Evolutionary conservation across 2,113 vertebrate genomes (phyloP).

Genomic region (Rousettus leschenaultii): DNA sequence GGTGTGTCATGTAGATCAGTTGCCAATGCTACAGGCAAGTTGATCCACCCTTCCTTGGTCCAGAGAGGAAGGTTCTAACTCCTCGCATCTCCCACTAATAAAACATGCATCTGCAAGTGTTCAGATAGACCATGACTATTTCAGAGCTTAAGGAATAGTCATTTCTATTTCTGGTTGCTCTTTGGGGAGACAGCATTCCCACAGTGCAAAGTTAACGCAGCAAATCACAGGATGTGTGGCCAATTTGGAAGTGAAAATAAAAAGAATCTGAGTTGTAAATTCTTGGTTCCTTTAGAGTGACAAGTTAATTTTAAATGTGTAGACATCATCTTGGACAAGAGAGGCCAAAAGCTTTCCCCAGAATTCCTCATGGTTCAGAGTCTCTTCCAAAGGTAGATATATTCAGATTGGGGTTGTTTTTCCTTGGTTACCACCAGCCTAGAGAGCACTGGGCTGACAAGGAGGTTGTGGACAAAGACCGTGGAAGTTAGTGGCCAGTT

Average conservation of each 20-base stretch:
- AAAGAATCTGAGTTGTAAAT: conserved; percentile 48
- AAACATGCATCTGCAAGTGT: conserved; percentile 62
- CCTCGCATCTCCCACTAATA: conserved; percentile 3
- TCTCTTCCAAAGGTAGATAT: background rate
- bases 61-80: conserved; percentile 30
- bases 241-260: conserved; percentile 49
- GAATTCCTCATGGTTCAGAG: background rate
- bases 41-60: conserved; percentile 35
- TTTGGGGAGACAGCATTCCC: conserved; percentile 24
- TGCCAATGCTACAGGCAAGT: conserved; percentile 56
- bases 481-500: background rate
- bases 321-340: conserved; percentile 38
- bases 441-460: background rate
- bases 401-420: background rate
- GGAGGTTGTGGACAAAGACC: background rate
- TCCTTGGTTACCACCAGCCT: background rate
- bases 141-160: conserved; percentile 12
- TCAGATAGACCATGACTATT: background rate
- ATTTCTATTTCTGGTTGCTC: background rate
- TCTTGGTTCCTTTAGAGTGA: conserved; percentile 24
- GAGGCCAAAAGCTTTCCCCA: background rate
- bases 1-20: background rate
- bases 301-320: conserved; percentile 58
- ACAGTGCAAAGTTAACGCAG: background rate
- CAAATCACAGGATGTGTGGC: conserved; percentile 34